A percentile compares a stretch with the other conserved stretches of the same genome.
Conservation (phyloP, 2,888 invertebrate genomes). For the Thysanoteuthis rhombus region DNA sequence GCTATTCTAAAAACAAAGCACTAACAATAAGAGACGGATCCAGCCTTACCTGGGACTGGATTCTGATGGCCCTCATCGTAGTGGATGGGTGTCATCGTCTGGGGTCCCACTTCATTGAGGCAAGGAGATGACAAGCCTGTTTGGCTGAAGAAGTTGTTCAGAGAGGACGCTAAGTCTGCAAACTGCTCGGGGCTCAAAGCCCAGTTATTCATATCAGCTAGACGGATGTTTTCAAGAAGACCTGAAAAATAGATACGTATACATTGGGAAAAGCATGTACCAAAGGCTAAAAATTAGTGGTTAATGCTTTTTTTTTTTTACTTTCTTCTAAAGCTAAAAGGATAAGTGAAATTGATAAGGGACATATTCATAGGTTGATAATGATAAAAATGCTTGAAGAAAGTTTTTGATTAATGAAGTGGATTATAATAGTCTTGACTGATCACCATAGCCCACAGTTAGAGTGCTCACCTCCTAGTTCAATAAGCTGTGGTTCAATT, state of each 20-base stretch:
- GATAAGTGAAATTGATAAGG: neutral
- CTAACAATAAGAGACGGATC: neutral
- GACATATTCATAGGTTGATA: neutral
- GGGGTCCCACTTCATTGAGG: conserved; percentile 26
- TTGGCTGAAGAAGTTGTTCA: conserved; percentile 64
- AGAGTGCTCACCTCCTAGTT: too few relatives aligned
- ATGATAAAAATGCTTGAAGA: too few relatives aligned
- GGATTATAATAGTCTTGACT: too few relatives aligned
- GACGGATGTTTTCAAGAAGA: conserved; percentile 65
- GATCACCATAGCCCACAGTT: too few relatives aligned
- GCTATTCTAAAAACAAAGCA: neutral
- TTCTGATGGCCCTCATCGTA: conserved; percentile 28
- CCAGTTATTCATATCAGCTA: conserved; percentile 62
- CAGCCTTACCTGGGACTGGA: conserved; percentile 31
- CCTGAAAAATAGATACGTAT: conserved; percentile 46
- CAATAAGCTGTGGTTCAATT: too few relatives aligned
- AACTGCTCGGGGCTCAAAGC: conserved; percentile 65
- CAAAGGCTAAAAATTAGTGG: neutral
- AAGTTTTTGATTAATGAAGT: too few relatives aligned
- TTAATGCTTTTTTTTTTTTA: neutral
- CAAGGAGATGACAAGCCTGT: conserved; percentile 42
- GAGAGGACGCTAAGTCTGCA: conserved; percentile 64
- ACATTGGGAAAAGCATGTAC: neutral
- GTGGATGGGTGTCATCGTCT: conserved; percentile 24
- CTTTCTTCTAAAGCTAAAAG: neutral